Evolutionary conservation across 2,113 vertebrate genomes (phyloP), one percentile per base, ranked within the genome.

Genomic region (Dromaius novaehollandiae): DNA sequence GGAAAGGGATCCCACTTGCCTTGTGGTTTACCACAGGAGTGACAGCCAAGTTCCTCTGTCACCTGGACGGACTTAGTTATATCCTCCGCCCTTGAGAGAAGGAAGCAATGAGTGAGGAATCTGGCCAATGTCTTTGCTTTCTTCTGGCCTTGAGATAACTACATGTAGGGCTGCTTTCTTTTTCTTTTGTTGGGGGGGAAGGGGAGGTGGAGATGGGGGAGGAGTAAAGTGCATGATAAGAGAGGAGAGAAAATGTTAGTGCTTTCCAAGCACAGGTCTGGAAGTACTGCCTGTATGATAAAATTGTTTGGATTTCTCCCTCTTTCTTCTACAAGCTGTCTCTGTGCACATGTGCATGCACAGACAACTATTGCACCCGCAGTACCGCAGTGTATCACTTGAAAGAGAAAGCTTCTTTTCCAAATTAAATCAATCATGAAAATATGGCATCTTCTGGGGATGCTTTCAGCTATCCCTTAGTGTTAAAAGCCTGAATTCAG

Each of bases 211-310:
- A 17, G 55, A 84, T 89, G 20, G 55, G 20, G 55, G 55, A 58
- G 55, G 28, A 32, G 17, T 32, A 58, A 1, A 61, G 34, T 81
- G 79, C 44, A 26, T 71, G 28, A 82, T 93, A 97, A 89, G 26
- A 94, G 79, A 86, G 61, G 19, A 82, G 32, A 88, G 61, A 90
- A 94, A 89, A 89, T 18, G 7, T 30, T 94, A 69, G 77, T 93
- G 50, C 65, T 84, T 92, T 90, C 44, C 34, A 73, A 74, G 63
- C 16, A 68, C 11, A 70, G 48, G 40, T 64, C 75, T 92, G 71
- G 70, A 94, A 74, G 7, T 24, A 26, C 9, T 61, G 16, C 46
- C 44, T 30, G 8, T 58, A 40, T 8, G 48, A 5, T 50, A 89
- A 93, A 89, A 85, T 2, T 32, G 7, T 42, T 69, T 66, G 13